A percentile compares a stretch with the other conserved stretches of the same genome.
phyloP scores from a whole-genome alignment of 2,113 vertebrate species.

The Ahaetulla prasina region DNA sequence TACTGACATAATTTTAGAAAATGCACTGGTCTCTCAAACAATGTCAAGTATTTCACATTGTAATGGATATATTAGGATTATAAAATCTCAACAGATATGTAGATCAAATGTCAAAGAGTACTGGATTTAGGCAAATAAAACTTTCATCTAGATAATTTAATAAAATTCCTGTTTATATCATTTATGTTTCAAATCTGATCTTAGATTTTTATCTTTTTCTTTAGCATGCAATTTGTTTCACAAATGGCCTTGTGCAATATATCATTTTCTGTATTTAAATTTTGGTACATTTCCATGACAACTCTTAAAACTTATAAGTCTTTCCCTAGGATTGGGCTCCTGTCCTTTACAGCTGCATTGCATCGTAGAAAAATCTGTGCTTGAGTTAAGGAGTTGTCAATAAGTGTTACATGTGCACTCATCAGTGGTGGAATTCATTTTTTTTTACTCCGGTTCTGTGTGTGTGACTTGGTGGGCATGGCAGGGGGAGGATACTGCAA shows the following conservation, averaged over 20 bases:
- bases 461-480: too few species aligned
- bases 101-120: not conserved
- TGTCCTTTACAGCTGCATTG: not conserved
- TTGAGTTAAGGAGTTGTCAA: not conserved
- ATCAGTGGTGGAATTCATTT: too few species aligned
- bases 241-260: not conserved
- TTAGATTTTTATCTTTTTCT: not conserved
- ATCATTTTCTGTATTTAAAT: not conserved
- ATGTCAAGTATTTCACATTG: not conserved
- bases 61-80: not conserved
- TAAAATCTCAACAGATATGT: not conserved
- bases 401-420: not conserved
- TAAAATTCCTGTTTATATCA: not conserved
- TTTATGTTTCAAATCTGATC: not conserved
- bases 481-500: too few species aligned
- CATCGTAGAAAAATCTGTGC: not conserved
- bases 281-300: not conserved
- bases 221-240: not conserved
- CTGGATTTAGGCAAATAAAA: not conserved
- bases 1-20: not conserved
- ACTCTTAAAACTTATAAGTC: not conserved
- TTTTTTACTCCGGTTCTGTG: too few species aligned
- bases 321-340: not conserved
- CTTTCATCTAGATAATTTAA: not conserved
- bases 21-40: not conserved